A percentile compares a stretch with the other conserved stretches of the same genome.
These are phyloP conservation scores for Arbacia lixula DNA, from an alignment of 53 echinoderm and acorn worm genomes.

Conservation along the genomic window DNA sequence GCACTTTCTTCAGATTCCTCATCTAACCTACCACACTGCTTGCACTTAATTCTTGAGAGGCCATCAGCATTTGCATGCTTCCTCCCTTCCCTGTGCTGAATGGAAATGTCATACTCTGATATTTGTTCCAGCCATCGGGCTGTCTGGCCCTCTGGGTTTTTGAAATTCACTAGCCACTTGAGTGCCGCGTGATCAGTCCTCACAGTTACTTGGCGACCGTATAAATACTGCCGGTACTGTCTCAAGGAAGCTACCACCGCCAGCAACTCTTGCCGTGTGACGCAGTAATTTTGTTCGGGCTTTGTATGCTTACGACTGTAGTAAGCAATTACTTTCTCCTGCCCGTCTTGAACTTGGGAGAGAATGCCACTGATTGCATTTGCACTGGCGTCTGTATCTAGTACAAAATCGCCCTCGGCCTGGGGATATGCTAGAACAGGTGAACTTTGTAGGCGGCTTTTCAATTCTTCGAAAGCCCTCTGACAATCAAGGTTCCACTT, in stretches of 20 bases:
- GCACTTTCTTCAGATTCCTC: neutral
- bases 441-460: neutral
- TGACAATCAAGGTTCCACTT: constrained; percentile 39
- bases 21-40: constrained; percentile 34
- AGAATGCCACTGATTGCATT: constrained; percentile 41
- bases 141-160: constrained; percentile 39
- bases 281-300: no score
- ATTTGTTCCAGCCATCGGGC: constrained; percentile 49
- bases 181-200: constrained; percentile 50
- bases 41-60: constrained; percentile 25
- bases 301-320: neutral
- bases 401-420: neutral
- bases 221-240: constrained; percentile 52
- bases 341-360: constrained; percentile 45
- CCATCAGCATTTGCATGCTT: constrained; percentile 53
- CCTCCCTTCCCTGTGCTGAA: constrained; percentile 34
- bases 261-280: no score
- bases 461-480: constrained; percentile 42
- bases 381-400: constrained; percentile 54
- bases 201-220: constrained; percentile 37
- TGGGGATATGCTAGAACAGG: constrained; percentile 37
- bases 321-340: constrained; percentile 46
- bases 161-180: constrained; percentile 46
- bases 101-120: constrained; percentile 51
- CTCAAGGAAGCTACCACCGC: no score